Evolutionary conservation across 64 coral and sea anemone genomes (phyloP), one percentile per base, ranked within the genome.

Genomic region (Pachyseris speciosa): DNA sequence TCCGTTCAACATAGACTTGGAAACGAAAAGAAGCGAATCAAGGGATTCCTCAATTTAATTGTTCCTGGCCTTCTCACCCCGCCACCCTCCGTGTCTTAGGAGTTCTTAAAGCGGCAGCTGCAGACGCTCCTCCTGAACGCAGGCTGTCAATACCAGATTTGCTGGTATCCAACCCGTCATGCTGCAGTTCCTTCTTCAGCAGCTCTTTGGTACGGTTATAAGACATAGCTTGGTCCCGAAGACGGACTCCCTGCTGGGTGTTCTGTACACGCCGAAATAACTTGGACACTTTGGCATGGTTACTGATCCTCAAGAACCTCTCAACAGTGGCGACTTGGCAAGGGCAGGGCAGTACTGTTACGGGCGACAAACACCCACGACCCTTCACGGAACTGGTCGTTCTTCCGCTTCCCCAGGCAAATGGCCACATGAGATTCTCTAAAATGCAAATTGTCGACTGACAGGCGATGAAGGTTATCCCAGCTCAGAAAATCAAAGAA

Each of bases 301-400:
- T 41, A 11, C 55, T 57, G 20, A 84, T 20, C 26, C 10, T 9
- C 37, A 84, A 39, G 65, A 84, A 84, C 59, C 67, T 39, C 81
- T 84, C 81, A 2, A 36, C 3, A 45, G 67, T 30, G 26, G 59
- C 59, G 25, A 84, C 81, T 0, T 59, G 81, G 39, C 38, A 67
- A 16, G 16, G 65, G 30, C 7, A 10, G 38, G 81, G 26, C 4
- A 11, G n/a, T 44, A 65, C 30, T 69, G 28, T 64, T 29, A 30
- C 65, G 37, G 11, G 83, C 83, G 7, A 86, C 67, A 86, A 86
- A 70, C 32, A 86, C 83, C 83, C 83, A 86, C 12, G 68, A 87
- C 20, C 84, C 84, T 31, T 89, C 74, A 16, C 60, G 58, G 64
- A 92, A 92, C 57, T 92, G 90, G 33, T 85, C 90, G 20, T 92